Conservation (phyloP, 2,113 vertebrate species). For the Microcebus lehilahytsara region DNA sequence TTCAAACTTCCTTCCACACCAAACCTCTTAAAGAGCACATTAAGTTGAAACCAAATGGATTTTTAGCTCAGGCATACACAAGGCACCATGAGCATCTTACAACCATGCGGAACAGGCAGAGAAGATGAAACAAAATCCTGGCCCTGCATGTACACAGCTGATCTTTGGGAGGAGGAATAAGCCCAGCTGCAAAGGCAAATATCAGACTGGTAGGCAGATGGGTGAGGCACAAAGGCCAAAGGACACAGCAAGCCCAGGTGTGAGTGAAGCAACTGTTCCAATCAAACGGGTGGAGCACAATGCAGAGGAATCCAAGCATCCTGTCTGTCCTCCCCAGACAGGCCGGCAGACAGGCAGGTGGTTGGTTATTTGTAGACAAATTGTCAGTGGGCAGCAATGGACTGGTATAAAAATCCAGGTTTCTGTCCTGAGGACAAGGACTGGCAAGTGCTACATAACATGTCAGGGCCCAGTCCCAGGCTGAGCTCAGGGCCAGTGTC, state of each 20-base stretch:
- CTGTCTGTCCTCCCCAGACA: neutral
- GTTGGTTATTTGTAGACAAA: neutral
- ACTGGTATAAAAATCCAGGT: neutral
- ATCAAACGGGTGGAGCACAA: neutral
- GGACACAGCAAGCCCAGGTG: neutral
- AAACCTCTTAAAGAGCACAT: neutral
- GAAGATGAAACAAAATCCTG: conserved; percentile 14
- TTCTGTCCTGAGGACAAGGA: neutral
- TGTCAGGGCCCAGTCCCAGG: neutral
- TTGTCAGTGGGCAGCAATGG: neutral
- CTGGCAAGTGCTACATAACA: neutral
- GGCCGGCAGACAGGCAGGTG: neutral
- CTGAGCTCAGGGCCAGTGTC: neutral
- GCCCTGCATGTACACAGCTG: neutral
- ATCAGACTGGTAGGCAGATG: neutral
- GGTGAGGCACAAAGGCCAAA: neutral
- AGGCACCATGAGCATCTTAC: neutral
- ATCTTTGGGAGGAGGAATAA: neutral
- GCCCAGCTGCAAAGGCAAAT: conserved; percentile 10
- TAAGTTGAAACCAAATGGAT: conserved; percentile 9
- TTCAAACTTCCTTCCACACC: neutral
- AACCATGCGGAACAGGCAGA: neutral
- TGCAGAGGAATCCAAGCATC: neutral
- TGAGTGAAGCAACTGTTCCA: neutral
- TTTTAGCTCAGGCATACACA: neutral